phyloP scores from a whole-genome alignment of 1,140 invertebrate genomes.

The Cydia amplana region DNA sequence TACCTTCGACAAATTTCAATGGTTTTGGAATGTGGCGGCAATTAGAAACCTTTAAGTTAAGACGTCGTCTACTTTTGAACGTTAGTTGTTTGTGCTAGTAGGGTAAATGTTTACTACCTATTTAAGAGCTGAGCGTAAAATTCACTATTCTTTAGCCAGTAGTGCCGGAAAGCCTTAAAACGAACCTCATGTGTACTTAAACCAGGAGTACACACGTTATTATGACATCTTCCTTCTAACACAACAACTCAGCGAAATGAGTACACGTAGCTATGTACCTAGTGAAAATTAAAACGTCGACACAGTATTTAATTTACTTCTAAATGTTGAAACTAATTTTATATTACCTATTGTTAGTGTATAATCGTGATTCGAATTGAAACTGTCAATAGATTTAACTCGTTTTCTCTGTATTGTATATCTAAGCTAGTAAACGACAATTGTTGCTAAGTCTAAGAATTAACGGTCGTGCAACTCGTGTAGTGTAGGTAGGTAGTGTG shows the following conservation, averaged over 20 bases:
- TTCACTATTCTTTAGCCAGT: slow-evolving; percentile 22
- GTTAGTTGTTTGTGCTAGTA: slow-evolving; percentile 10
- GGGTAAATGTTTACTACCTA: slow-evolving; percentile 7
- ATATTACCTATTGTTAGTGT: no score
- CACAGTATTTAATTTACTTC: background rate
- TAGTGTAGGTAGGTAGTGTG: no score
- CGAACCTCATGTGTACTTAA: slow-evolving; percentile 8
- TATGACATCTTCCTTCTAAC: background rate
- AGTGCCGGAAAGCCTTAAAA: slow-evolving; percentile 30
- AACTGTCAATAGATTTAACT: no score
- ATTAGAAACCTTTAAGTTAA: background rate
- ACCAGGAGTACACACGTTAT: background rate
- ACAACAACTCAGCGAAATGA: background rate
- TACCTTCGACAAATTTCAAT: background rate
- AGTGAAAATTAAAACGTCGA: background rate
- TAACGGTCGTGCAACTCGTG: background rate
- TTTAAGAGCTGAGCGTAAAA: slow-evolving; percentile 22
- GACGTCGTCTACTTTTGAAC: background rate
- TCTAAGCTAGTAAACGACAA: no score
- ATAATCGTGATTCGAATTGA: no score
- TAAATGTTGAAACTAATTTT: background rate
- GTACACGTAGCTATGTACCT: background rate
- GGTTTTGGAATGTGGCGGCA: background rate
- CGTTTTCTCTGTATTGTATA: no score
- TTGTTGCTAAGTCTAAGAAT: no score